phyloP scores from a whole-genome alignment of 2,113 vertebrate genomes.

The Emydura subglobosa region DNA sequence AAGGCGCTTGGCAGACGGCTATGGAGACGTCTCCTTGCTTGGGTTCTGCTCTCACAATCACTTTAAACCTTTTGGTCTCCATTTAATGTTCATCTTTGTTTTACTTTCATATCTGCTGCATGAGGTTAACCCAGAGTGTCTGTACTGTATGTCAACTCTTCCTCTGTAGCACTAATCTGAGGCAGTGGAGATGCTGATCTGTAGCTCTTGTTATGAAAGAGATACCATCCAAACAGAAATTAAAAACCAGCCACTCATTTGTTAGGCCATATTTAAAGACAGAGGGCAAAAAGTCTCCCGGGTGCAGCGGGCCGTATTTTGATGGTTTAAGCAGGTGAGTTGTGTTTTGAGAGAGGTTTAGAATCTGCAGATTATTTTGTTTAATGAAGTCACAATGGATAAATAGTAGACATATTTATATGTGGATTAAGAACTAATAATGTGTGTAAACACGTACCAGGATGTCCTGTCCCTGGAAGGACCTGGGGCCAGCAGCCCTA shows the following conservation, averaged over 20 bases:
- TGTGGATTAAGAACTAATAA: not conserved
- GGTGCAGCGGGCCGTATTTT: constrained; percentile 3
- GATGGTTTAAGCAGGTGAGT: not conserved
- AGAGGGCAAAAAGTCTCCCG: not conserved
- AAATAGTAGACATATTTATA: constrained; percentile 29
- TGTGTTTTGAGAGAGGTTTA: constrained; percentile 8
- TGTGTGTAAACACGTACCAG: not conserved
- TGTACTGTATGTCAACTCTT: constrained; percentile 38
- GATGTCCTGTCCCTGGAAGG: not conserved
- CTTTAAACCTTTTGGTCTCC: constrained; percentile 74
- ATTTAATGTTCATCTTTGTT: constrained; percentile 61
- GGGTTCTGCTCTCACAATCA: constrained; percentile 55
- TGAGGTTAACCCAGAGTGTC: constrained; percentile 42
- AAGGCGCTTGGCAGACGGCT: constrained; percentile 69
- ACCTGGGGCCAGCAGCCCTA: not conserved
- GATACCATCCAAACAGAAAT: not conserved
- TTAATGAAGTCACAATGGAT: constrained; percentile 41
- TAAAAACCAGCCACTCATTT: not conserved
- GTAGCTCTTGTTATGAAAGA: constrained; percentile 19
- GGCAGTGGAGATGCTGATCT: constrained; percentile 39
- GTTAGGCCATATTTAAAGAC: not conserved
- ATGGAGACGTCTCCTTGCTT: constrained; percentile 57
- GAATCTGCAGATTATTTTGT: constrained; percentile 12
- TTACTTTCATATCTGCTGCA: constrained; percentile 42
- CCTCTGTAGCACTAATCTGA: constrained; percentile 29